Base-by-base conservation (phyloP, 2,113 vertebrate genomes). In the Vanacampus margaritifer region DNA sequence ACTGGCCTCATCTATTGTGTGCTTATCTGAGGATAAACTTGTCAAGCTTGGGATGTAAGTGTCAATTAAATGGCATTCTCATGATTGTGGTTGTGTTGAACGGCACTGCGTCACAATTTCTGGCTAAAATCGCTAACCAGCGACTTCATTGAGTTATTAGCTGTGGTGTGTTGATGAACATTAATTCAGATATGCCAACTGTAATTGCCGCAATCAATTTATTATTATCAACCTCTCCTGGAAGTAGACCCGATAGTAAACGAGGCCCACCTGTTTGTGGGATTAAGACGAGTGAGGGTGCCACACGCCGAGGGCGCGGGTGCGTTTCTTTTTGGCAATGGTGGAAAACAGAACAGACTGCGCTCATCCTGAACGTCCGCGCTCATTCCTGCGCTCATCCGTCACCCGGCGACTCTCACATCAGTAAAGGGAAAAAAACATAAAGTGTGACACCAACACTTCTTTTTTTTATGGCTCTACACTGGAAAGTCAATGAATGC, bases 281-380 rank as follows among this genome's bases (percentile, higher is more conserved):
- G 51, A 72, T 81, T 71, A 53, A 74, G 67, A 84, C 76, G 74
- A 69, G 67, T 53, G 57, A 50, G 65, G 56, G 74, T 63, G 64
- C 48, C 58, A 21, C 72, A 65, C 56, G 0, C 45, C 21, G 59
- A 81, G 76, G 81, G 36, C 16, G 23, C 39, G 21, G 6, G 6
- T 16, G n/a, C n/a, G n/a, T 73, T 80, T 76, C 60, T 58, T 72
- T 75, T 83, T 83, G 86, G 84, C 86, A 81, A 59, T 24, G 2
- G 26, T 28, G 62, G 73, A 60, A 80, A 79, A 64, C 67, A 53
- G 78, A 87, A 79, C 89, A 88, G 81, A 79, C 83, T 78, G 84
- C 74, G 74, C 67, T 82, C 68, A 87, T 86, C 46, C 36, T 46
- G 58, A 63, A 78, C 4, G 72, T 86, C 87, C 46, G 73, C 21